Evolutionary conservation across 2,113 vertebrate genomes (phyloP).

Genomic region (Eleginops maclovinus): DNA sequence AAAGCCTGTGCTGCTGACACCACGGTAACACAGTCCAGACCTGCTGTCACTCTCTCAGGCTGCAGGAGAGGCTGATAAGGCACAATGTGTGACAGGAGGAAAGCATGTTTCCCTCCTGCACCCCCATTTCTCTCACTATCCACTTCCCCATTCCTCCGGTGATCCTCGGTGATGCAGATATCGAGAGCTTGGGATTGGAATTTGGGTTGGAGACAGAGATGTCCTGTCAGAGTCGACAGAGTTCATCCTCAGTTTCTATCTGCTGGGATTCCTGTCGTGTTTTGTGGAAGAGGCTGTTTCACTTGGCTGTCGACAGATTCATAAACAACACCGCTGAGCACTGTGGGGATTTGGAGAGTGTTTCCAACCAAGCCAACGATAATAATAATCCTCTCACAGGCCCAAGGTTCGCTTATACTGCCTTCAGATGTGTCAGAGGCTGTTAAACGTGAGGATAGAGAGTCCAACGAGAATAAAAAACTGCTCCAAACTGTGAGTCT

Average conservation of each 20-base stretch:
- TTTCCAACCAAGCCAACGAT: constrained; percentile 67
- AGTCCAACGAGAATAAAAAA: constrained; percentile 21
- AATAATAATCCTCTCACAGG: constrained; percentile 63
- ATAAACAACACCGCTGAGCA: constrained; percentile 72
- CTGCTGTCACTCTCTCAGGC: constrained; percentile 65
- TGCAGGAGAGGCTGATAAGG: constrained; percentile 69
- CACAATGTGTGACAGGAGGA: constrained; percentile 64
- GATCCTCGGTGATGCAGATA: constrained; percentile 37
- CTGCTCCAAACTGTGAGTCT: constrained; percentile 16
- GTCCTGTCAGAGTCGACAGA: constrained; percentile 24
- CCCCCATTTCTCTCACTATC: constrained; percentile 24
- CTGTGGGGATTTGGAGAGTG: constrained; percentile 54
- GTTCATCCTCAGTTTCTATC: constrained; percentile 58
- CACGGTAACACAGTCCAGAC: constrained; percentile 73
- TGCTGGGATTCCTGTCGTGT: constrained; percentile 70
- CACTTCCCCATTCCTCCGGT: constrained; percentile 45
- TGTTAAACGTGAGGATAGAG: constrained; percentile 41
- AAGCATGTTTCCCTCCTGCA: constrained; percentile 49
- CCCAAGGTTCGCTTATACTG: constrained; percentile 28
- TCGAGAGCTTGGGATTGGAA: not conserved
- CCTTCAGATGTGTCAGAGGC: constrained; percentile 60
- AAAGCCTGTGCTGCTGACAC: constrained; percentile 62
- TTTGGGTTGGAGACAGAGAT: constrained; percentile 24
- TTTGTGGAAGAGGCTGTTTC: constrained; percentile 73
- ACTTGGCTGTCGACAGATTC: constrained; percentile 72